Conservation (phyloP, 2,888 invertebrate species). For the Tetragonisca angustula region DNA sequence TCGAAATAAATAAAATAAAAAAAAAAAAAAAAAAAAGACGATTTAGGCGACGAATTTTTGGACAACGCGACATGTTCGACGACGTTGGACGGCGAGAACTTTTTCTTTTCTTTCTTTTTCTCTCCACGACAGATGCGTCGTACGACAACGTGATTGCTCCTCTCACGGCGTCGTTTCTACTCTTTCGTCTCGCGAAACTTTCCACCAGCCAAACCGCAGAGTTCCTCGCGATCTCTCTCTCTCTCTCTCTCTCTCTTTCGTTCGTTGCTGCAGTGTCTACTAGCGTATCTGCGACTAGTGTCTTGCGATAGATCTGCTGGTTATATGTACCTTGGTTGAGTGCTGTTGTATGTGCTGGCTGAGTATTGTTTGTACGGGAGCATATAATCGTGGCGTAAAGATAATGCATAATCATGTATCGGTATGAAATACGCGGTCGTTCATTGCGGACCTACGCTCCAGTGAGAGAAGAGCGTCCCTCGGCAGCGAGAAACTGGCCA, state of each 20-base stretch:
- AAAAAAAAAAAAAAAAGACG: neutral
- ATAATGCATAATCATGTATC: slow-evolving; percentile 30
- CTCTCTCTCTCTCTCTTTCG: neutral
- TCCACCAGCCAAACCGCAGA: slow-evolving; percentile 14
- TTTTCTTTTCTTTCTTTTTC: neutral
- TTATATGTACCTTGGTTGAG: slow-evolving; percentile 83
- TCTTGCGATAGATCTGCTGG: slow-evolving; percentile 42
- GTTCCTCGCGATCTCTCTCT: slow-evolving; percentile 44
- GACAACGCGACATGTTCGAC: neutral
- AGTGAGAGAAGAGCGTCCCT: slow-evolving; percentile 43
- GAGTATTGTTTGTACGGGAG: slow-evolving; percentile 78
- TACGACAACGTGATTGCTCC: neutral
- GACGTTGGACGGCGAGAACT: neutral
- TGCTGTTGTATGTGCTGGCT: slow-evolving; percentile 84
- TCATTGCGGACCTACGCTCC: slow-evolving; percentile 21
- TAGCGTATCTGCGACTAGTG: slow-evolving; percentile 46
- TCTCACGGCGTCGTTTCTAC: slow-evolving; percentile 24
- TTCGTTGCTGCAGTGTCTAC: slow-evolving; percentile 35
- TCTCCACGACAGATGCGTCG: neutral
- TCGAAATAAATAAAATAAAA: neutral
- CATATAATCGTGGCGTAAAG: slow-evolving; percentile 57
- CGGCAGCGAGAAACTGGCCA: slow-evolving; percentile 26
- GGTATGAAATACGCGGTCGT: slow-evolving; percentile 16
- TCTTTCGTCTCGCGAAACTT: neutral
- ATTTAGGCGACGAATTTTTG: slow-evolving; percentile 5